These are phyloP conservation scores for Neuroscelio doddi DNA, from an alignment of 2,888 invertebrate species.

Conservation along the genomic window DNA sequence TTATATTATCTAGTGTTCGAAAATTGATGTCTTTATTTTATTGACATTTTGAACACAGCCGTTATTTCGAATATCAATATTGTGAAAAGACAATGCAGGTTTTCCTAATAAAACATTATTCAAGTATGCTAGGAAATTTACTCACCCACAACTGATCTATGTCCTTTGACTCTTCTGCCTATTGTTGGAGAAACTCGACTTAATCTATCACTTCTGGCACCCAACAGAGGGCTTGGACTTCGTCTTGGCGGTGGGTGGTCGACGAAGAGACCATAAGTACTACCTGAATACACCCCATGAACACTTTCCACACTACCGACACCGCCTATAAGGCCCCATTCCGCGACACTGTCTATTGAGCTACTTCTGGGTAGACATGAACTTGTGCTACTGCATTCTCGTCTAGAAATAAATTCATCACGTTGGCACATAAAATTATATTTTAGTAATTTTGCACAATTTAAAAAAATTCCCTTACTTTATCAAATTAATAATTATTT, in stretches of 20 bases:
- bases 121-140: too few relatives aligned
- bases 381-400: conserved; percentile 60
- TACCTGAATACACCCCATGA: conserved; percentile 62
- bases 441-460: too few relatives aligned
- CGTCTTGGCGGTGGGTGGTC: conserved; percentile 67
- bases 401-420: conserved; percentile 42
- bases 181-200: conserved; percentile 84
- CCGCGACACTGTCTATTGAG: conserved; percentile 79
- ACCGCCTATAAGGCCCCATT: conserved; percentile 60
- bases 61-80: too few relatives aligned
- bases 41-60: too few relatives aligned
- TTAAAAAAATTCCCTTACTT: too few relatives aligned
- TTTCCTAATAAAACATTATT: too few relatives aligned
- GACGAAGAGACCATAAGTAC: conserved; percentile 66
- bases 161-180: conserved; percentile 83
- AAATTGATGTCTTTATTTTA: too few relatives aligned
- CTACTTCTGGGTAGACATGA: conserved; percentile 79
- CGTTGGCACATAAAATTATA: too few relatives aligned
- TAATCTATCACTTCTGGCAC: conserved; percentile 73
- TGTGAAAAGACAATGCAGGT: too few relatives aligned
- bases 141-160: conserved; percentile 83
- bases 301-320: conserved; percentile 67
- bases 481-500: too few relatives aligned
- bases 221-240: conserved; percentile 71
- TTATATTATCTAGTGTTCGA: too few relatives aligned